Conservation (phyloP, 1,140 invertebrate species). For the Elymnias hypermnestra region DNA sequence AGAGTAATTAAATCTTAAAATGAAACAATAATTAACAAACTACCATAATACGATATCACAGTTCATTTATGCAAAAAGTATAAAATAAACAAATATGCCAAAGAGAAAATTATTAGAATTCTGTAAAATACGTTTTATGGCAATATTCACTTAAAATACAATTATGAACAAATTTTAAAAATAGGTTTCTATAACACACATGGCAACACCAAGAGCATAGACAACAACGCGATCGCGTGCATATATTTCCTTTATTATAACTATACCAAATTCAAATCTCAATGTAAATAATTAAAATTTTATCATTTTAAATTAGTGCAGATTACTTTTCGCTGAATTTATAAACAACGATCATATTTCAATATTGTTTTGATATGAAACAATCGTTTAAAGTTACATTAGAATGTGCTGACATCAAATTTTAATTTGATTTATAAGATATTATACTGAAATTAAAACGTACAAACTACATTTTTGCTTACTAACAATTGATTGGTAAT, state of each 20-base stretch:
- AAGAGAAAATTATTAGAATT: constrained; percentile 31
- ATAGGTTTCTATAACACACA: constrained; percentile 22
- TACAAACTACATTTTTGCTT: constrained; percentile 17
- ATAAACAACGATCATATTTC: constrained; percentile 8
- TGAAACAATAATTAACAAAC: constrained; percentile 68
- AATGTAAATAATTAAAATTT: constrained; percentile 3
- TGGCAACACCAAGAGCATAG: constrained; percentile 21
- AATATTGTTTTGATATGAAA: constrained; percentile 19
- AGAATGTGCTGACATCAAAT: constrained; percentile 35
- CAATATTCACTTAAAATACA: constrained; percentile 36
- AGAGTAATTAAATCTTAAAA: constrained; percentile 51
- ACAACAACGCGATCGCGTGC: constrained; percentile 12
- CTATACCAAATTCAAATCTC: constrained; percentile 8
- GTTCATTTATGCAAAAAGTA: constrained; percentile 73
- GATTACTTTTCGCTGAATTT: not conserved
- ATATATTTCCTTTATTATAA: constrained; percentile 7
- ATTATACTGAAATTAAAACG: not conserved
- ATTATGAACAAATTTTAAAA: constrained; percentile 20
- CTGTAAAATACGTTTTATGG: constrained; percentile 45
- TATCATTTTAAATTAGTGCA: constrained; percentile 7
- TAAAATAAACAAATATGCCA: constrained; percentile 29
- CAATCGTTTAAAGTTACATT: constrained; percentile 18
- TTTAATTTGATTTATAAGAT: constrained; percentile 21
- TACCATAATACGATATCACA: constrained; percentile 71
- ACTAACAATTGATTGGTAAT: too few species aligned